These are phyloP conservation scores for Rana temporaria DNA, from an alignment of 2,113 vertebrate genomes.

Conservation along the genomic window DNA sequence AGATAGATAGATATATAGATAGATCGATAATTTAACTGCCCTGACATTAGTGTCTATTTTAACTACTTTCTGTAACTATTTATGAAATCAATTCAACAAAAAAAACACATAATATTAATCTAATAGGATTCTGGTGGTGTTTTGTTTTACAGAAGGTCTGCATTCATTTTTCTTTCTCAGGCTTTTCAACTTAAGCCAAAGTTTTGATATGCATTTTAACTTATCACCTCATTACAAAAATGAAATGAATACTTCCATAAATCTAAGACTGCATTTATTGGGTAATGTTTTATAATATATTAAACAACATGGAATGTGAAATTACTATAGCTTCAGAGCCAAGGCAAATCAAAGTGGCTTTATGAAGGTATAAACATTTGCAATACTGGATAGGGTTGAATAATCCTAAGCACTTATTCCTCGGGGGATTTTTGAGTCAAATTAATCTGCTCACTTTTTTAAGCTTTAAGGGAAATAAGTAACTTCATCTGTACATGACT, in stretches of 20 bases:
- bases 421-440: slow-evolving; percentile 68
- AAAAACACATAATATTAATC: no score
- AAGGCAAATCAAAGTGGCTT: slow-evolving; percentile 77
- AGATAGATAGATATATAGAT: no score
- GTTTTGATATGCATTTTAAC: slow-evolving; percentile 27
- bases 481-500: slow-evolving; percentile 30
- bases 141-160: not conserved
- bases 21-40: no score
- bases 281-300: slow-evolving; percentile 60
- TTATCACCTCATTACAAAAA: slow-evolving; percentile 62
- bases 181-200: not conserved
- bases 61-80: no score
- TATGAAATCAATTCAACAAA: no score
- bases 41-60: no score
- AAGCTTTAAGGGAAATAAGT: slow-evolving; percentile 64
- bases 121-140: no score
- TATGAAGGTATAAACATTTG: slow-evolving; percentile 76
- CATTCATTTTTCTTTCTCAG: not conserved
- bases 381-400: slow-evolving; percentile 68
- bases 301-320: slow-evolving; percentile 75
- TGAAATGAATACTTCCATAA: slow-evolving; percentile 69
- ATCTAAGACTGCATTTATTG: slow-evolving; percentile 74
- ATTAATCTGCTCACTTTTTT: slow-evolving; percentile 68
- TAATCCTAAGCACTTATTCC: slow-evolving; percentile 69
- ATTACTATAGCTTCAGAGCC: slow-evolving; percentile 66